Base-by-base conservation (phyloP, 1,140 invertebrate genomes). In the Caerostris extrusa region DNA sequence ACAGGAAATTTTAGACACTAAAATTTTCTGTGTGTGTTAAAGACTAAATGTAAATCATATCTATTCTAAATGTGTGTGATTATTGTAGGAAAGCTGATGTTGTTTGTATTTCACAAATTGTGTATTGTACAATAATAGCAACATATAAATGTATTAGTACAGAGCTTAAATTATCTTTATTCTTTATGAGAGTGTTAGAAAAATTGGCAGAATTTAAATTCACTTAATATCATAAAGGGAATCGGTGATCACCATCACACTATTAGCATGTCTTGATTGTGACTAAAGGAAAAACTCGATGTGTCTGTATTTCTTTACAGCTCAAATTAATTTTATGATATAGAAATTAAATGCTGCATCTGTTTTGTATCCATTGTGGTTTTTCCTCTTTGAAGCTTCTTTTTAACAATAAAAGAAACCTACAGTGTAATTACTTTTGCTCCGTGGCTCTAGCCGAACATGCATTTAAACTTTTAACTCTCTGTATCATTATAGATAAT, bases 391-490 rank as follows among this genome's bases (percentile, higher is more conserved):
- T 89, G 85, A 64, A 69, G 3, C 92, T 88, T 93, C 92, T 88
- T 77, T 93, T 89, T 89, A 57, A 83, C 87, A 64, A 12, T 55
- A 89, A 89, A 56, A 83, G 34, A 64, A 64, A 89, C 19, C 77
- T 90, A 19, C 81, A 92, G 77, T 69, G 61, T 86, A 92, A 57
- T 86, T 86, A 92, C 61, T 92, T 86, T 86, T 86, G 91, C 91
- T 92, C 85, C 85, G 71, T 93, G 92, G 92, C 92, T 88, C 83
- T 93, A 87, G 92, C 92, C 92, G 60, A 93, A 93, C 19, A 89
- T 93, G 92, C 92, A 93, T 93, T 93, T 93, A 93, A 86, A 92
- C 82, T 93, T 93, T 93, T 93, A 88, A 93, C 85, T 92, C 92
- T 93, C 92, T 93, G 85, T 89, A 88, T 93, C 83, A 77, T 67